phyloP scores from a whole-genome alignment of 2,113 vertebrate species.

The Tupaia chinensis region DNA sequence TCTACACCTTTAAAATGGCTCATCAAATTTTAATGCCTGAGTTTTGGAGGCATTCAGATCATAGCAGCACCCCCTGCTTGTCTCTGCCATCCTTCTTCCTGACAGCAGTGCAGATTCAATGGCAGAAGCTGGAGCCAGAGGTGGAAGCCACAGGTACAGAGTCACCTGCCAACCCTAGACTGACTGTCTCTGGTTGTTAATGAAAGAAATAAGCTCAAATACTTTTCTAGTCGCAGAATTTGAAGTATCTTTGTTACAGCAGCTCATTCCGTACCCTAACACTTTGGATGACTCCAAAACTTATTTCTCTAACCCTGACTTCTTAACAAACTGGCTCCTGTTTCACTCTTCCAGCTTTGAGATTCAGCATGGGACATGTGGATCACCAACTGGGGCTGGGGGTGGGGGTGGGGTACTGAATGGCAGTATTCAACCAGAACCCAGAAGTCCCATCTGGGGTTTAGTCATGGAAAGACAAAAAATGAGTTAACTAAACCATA shows the following conservation, averaged over 20 bases:
- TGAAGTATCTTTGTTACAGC: not conserved
- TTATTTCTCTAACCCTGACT: not conserved
- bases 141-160: not conserved
- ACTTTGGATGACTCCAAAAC: not conserved
- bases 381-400: too few species aligned
- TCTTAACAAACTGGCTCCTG: not conserved
- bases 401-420: too few species aligned
- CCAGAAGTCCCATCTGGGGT: too few species aligned
- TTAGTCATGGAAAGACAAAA: too few species aligned
- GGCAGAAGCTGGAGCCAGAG: not conserved
- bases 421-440: too few species aligned
- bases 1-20: too few species aligned
- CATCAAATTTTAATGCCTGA: too few species aligned
- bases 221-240: conserved; percentile 28
- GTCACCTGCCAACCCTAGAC: not conserved
- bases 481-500: too few species aligned
- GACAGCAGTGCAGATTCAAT: not conserved
- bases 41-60: too few species aligned
- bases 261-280: not conserved
- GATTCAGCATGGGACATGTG: not conserved
- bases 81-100: not conserved
- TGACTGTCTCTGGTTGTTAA: not conserved
- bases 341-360: not conserved
- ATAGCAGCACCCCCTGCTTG: not conserved
- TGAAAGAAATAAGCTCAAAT: not conserved